Conservation (phyloP, 2,888 invertebrate species). For the Brenthis ino region DNA sequence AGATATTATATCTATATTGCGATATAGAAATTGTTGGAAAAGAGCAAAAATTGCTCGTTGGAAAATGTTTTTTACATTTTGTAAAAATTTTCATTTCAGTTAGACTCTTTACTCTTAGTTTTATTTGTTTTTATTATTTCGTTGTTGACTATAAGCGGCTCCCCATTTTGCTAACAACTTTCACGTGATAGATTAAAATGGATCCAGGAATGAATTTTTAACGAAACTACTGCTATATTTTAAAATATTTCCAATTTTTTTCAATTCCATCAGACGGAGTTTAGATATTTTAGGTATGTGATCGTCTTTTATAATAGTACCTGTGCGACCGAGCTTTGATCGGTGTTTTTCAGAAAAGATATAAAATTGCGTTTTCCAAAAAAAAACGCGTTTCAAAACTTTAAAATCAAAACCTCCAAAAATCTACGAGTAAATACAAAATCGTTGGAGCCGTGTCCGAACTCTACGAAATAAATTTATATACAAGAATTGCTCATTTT, state of each 20-base stretch:
- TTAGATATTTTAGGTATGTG: constrained; percentile 6
- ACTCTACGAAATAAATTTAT: too few relatives aligned
- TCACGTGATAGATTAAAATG: constrained; percentile 39
- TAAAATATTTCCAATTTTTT: constrained; percentile 25
- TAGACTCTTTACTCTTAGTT: too few relatives aligned
- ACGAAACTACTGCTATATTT: constrained; percentile 26
- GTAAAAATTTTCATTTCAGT: constrained; percentile 11
- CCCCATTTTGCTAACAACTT: constrained; percentile 34
- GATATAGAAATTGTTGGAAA: too few relatives aligned
- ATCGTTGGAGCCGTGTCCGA: too few relatives aligned
- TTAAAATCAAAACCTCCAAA: too few relatives aligned
- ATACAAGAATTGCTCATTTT: too few relatives aligned
- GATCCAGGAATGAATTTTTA: constrained; percentile 34
- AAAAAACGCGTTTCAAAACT: too few relatives aligned
- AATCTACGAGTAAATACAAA: too few relatives aligned
- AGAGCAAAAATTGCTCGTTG: constrained; percentile 21
- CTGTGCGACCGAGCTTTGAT: too few relatives aligned
- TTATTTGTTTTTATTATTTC: constrained; percentile 17
- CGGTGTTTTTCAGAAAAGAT: too few relatives aligned
- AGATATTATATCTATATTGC: too few relatives aligned
- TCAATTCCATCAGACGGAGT: constrained; percentile 15
- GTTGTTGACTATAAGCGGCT: constrained; percentile 29
- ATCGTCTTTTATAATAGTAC: background rate
- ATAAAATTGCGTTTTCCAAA: too few relatives aligned
- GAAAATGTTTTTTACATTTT: constrained; percentile 14